Conservation (phyloP, 1,140 invertebrate species). For the Caenorhabditis remanei region DNA sequence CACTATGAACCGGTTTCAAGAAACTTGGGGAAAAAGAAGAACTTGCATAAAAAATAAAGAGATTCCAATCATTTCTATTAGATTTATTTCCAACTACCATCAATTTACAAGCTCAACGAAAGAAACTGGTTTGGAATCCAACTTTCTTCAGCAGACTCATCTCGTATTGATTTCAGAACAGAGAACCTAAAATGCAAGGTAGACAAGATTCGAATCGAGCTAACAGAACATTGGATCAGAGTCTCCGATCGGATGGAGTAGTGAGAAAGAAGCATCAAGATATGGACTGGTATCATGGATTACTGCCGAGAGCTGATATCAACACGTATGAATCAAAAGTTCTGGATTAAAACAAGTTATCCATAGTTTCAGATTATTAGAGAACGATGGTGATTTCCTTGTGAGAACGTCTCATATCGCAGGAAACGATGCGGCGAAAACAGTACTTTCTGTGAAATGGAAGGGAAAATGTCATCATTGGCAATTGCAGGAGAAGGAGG, state of each 20-base stretch:
- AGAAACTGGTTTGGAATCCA: neutral
- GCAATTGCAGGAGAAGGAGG: constrained; percentile 85
- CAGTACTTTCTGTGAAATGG: constrained; percentile 93
- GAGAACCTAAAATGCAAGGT: constrained; percentile 12
- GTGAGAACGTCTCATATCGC: constrained; percentile 57
- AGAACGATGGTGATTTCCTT: constrained; percentile 12
- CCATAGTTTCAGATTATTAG: constrained; percentile 84
- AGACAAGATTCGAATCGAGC: neutral
- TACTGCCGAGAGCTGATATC: constrained; percentile 93
- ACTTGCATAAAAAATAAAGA: too few relatives aligned
- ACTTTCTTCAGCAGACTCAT: too few relatives aligned
- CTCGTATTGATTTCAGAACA: neutral
- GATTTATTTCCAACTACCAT: neutral
- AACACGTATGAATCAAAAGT: constrained; percentile 90
- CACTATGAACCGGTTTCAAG: too few relatives aligned
- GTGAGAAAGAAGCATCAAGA: constrained; percentile 79
- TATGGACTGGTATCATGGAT: constrained; percentile 97
- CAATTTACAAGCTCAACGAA: neutral
- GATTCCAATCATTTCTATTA: neutral
- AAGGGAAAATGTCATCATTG: constrained; percentile 91
- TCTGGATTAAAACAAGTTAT: constrained; percentile 90
- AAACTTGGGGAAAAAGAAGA: too few relatives aligned
- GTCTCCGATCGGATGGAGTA: constrained; percentile 6
- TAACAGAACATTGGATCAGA: neutral
- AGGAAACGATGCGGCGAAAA: constrained; percentile 80